Base-by-base conservation (phyloP, 1,140 invertebrate species). In the Meloidogyne hapla region DNA sequence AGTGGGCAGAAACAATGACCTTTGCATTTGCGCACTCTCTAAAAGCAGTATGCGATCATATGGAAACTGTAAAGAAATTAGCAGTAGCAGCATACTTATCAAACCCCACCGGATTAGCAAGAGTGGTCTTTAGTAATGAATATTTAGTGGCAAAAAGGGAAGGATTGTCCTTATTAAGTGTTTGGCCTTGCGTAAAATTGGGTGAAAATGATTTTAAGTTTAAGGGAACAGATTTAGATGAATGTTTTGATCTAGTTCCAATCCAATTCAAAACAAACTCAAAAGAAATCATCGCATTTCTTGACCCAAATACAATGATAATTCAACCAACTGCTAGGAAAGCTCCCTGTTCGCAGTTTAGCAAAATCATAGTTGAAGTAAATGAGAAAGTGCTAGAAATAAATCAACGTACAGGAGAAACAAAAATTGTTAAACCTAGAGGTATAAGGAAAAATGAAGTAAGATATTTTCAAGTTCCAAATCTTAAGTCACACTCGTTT, bases 191-290 rank as follows among this genome's bases (percentile, higher is more conserved):
- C n/a, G 18, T 67, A n/a, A 15, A 15, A 18, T 21, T 67, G 1
- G 18, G 23, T 2, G 65, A 67, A n/a, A 25, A 67, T 23, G 65
- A 67, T 3, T 67, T n/a, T 10, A 42, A 25, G 18, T 67, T 67
- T 67, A 4, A 2, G 0, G 15, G 3, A 3, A 67, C 65, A 3
- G 3, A 67, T 23, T 3, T 67, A n/a, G 65, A 25, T 10, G 65
- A 67, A 67, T 67, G 65, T 25, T 67, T 67, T 67, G 65, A 67
- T n/a, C 23, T 21, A 38, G 15, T 67, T n/a, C 65, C 65, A 25
- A 25, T 67, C 2, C 33, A n/a, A 21, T 13, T 67, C 42, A 67
- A 67, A 42, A 42, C 65, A 38, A n/a, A 25, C 4, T n/a, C 15
- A n/a, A n/a, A 42, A n/a, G 23, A 67, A 18, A 15, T 6, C 3